Conservation (phyloP, 1,140 invertebrate species). For the Penaeus chinensis region DNA sequence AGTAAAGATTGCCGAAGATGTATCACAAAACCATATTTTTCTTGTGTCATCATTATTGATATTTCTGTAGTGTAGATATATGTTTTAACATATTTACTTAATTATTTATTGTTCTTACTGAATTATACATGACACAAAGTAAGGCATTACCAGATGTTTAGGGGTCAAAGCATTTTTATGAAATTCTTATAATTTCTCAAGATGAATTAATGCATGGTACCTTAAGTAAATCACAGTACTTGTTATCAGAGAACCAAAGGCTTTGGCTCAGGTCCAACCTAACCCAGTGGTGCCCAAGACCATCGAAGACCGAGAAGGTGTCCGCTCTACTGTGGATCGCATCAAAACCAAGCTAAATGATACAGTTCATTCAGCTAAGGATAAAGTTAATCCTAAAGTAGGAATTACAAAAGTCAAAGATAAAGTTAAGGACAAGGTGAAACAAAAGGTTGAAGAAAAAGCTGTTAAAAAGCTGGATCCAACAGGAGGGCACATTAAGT, state of each 20-base stretch:
- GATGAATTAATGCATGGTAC: no score
- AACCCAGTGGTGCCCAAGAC: constrained; percentile 22
- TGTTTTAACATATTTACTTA: no score
- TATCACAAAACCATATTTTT: no score
- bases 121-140: no score
- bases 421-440: constrained; percentile 32
- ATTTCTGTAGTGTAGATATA: no score
- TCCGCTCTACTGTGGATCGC: constrained; percentile 25
- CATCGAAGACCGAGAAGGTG: constrained; percentile 22
- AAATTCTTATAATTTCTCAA: no score
- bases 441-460: constrained; percentile 44
- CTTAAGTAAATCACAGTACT: no score
- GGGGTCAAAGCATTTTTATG: no score
- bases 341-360: constrained; percentile 31
- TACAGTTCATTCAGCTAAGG: constrained; percentile 33
- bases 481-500: constrained; percentile 36
- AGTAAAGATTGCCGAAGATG: no score
- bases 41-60: no score
- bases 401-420: constrained; percentile 1
- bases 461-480: constrained; percentile 33
- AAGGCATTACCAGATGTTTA: no score
- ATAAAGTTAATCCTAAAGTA: constrained; percentile 32
- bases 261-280: constrained; percentile 37
- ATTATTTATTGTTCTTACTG: no score
- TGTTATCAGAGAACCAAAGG: constrained; percentile 33